Evolutionary conservation across 92 coral and sea anemone genomes (phyloP).

Genomic region (Virgularia gustaviana): DNA sequence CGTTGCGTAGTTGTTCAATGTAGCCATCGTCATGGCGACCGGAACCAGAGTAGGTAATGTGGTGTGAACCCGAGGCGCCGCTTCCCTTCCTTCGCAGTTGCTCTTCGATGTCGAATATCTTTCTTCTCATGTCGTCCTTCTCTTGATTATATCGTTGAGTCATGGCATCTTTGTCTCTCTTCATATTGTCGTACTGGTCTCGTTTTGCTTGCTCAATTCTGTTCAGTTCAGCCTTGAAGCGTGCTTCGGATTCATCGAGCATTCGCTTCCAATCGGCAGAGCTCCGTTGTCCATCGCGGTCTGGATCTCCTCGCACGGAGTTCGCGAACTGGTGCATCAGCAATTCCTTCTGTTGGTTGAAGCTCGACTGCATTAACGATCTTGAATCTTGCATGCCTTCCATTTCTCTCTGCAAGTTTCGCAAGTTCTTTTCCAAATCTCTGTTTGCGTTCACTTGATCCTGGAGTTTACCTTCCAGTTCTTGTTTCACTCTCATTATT

Average conservation of each 20-base stretch:
- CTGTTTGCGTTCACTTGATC: slow-evolving; percentile 17
- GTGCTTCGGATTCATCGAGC: slow-evolving; percentile 11
- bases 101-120: slow-evolving; percentile 27
- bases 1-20: slow-evolving; percentile 55
- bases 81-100: slow-evolving; percentile 22
- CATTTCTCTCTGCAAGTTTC: slow-evolving; percentile 14
- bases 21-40: slow-evolving; percentile 25
- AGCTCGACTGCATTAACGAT: slow-evolving; percentile 24
- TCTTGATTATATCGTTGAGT: slow-evolving; percentile 72
- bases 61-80: too few species aligned
- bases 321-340: slow-evolving; percentile 19
- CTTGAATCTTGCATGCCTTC: slow-evolving; percentile 24
- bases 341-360: slow-evolving; percentile 30
- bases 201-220: slow-evolving; percentile 25
- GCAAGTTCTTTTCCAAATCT: slow-evolving; percentile 14
- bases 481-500: slow-evolving; percentile 1
- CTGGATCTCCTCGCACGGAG: slow-evolving; percentile 26
- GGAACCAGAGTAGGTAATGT: slow-evolving; percentile 5
- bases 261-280: slow-evolving; percentile 16
- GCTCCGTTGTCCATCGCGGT: background rate
- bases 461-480: slow-evolving; percentile 4
- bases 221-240: slow-evolving; percentile 31
- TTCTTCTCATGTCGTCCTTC: slow-evolving; percentile 63
- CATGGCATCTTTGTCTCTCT: slow-evolving; percentile 66
- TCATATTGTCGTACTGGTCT: slow-evolving; percentile 40